phyloP scores from a whole-genome alignment of 2,888 invertebrate genomes.

The Sphaerophoria rueppellii region DNA sequence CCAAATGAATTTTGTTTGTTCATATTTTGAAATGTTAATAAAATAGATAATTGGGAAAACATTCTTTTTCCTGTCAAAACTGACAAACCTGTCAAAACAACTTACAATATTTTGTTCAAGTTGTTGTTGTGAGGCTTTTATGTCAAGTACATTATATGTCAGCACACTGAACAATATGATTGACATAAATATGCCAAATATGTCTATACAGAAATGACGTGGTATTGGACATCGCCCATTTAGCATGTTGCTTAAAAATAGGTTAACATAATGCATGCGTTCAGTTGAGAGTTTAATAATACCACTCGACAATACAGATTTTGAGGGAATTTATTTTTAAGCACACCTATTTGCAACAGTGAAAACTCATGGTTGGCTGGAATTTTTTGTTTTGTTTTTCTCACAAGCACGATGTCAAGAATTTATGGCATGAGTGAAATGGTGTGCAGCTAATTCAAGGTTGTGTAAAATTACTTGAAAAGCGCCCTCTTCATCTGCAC shows the following conservation, averaged over 20 bases:
- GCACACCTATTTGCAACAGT: constrained; percentile 28
- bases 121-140: neutral
- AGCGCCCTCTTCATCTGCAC: neutral
- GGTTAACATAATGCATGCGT: neutral
- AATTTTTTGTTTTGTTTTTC: constrained; percentile 35
- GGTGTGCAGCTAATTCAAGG: constrained; percentile 51
- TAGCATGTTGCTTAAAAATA: neutral
- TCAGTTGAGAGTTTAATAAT: constrained; percentile 13
- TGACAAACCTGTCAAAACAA: constrained; percentile 30
- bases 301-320: neutral
- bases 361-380: neutral
- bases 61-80: constrained; percentile 25
- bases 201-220: neutral
- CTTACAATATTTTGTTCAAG: neutral
- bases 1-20: constrained; percentile 20
- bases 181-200: constrained; percentile 21
- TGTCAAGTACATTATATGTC: constrained; percentile 19
- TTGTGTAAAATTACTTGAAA: constrained; percentile 32
- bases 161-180: constrained; percentile 9
- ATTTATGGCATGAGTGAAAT: constrained; percentile 47
- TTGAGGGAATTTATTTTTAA: constrained; percentile 23
- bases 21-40: constrained; percentile 41
- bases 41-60: constrained; percentile 29
- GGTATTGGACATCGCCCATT: neutral
- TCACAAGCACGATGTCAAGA: constrained; percentile 39